These are phyloP conservation scores for Sula dactylatra DNA, from an alignment of 2,113 vertebrate species.

Conservation along the genomic window DNA sequence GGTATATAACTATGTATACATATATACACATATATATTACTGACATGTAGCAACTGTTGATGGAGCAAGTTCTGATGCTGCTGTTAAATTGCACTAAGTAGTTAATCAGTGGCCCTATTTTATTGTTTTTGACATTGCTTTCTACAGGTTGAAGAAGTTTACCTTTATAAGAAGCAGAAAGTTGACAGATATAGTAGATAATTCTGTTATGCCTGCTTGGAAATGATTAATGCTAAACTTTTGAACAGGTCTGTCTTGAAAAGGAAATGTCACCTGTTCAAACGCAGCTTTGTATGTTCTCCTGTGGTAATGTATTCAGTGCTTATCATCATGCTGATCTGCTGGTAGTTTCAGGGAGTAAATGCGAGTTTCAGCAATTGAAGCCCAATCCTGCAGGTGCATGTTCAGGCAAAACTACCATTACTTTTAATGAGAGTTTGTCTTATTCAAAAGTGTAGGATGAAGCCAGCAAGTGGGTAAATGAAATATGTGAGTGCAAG, in stretches of 20 bases:
- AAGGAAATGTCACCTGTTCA: slow-evolving; percentile 73
- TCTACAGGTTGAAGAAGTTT: slow-evolving; percentile 37
- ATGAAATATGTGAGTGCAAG: not conserved
- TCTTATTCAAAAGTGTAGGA: slow-evolving; percentile 24
- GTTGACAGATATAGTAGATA: slow-evolving; percentile 63
- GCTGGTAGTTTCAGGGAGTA: slow-evolving; percentile 55
- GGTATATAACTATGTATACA: not conserved
- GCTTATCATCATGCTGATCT: slow-evolving; percentile 62
- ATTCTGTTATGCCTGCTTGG: slow-evolving; percentile 57
- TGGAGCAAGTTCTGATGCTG: slow-evolving; percentile 2
- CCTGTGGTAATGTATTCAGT: slow-evolving; percentile 28
- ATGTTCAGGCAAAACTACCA: slow-evolving; percentile 59
- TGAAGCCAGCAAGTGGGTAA: slow-evolving; percentile 21
- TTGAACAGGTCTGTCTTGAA: slow-evolving; percentile 58
- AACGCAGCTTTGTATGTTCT: slow-evolving; percentile 66
- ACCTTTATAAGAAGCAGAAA: slow-evolving; percentile 43
- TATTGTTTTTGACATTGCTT: slow-evolving; percentile 29
- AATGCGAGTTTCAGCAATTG: slow-evolving; percentile 59
- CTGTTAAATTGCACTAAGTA: slow-evolving; percentile 7
- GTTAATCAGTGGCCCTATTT: slow-evolving; percentile 46
- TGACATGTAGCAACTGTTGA: not conserved
- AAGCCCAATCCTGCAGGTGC: slow-evolving; percentile 57
- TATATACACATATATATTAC: not conserved
- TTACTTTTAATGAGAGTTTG: slow-evolving; percentile 51
- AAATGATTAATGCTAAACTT: slow-evolving; percentile 68